A percentile compares a stretch with the other conserved stretches of the same genome.
These are phyloP conservation scores for Epistrophe grossulariae DNA, from an alignment of 2,888 invertebrate genomes.

Conservation along the genomic window DNA sequence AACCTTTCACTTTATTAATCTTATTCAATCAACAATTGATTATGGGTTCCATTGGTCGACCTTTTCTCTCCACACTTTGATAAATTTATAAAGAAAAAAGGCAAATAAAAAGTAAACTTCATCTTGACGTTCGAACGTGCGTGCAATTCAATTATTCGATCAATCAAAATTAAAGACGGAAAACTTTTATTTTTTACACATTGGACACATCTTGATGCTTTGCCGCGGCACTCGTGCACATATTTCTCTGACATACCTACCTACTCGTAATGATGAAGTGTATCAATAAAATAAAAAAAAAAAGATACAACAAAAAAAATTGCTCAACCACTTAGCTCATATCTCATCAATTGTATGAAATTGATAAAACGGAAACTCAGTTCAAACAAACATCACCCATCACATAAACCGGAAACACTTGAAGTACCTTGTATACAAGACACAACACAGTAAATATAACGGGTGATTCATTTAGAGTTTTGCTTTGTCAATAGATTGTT, in stretches of 20 bases:
- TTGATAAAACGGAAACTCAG: slow-evolving; percentile 19
- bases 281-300: too few relatives aligned
- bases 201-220: neutral
- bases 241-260: neutral
- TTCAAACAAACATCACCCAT: slow-evolving; percentile 8
- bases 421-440: neutral
- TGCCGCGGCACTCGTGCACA: slow-evolving; percentile 18
- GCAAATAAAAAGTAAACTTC: neutral
- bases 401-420: slow-evolving; percentile 26
- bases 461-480: too few relatives aligned
- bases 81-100: slow-evolving; percentile 13
- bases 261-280: slow-evolving; percentile 11
- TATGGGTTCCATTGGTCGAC: slow-evolving; percentile 1
- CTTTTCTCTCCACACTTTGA: neutral
- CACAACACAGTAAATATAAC: neutral
- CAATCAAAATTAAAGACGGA: slow-evolving; percentile 40
- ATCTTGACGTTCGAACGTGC: slow-evolving; percentile 49
- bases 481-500: too few relatives aligned
- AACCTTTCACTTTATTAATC: slow-evolving; percentile 12
- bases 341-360: slow-evolving; percentile 22
- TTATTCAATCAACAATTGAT: slow-evolving; percentile 19
- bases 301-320: neutral
- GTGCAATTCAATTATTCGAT: slow-evolving; percentile 66
- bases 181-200: neutral
- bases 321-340: slow-evolving; percentile 17